phyloP scores from a whole-genome alignment of 1,140 invertebrate species.

The Rhopalosiphum padi region DNA sequence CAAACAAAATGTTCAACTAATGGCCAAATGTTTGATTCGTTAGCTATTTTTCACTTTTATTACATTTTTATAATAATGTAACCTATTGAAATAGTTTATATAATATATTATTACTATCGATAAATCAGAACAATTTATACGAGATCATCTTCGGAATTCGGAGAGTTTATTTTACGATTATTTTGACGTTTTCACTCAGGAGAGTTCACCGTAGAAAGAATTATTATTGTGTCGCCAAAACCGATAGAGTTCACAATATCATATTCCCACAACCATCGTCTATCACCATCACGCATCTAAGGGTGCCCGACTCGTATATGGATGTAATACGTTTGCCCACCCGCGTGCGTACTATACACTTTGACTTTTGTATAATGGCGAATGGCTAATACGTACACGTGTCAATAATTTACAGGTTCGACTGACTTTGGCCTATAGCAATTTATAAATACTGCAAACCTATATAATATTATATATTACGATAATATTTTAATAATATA shows the following conservation, averaged over 20 bases:
- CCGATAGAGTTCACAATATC: not conserved
- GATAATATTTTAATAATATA: constrained; percentile 9
- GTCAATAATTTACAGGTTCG: constrained; percentile 8
- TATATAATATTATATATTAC: not conserved
- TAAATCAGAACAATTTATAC: not conserved
- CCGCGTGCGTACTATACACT: not conserved
- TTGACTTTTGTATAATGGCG: not conserved
- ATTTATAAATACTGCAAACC: constrained; percentile 4
- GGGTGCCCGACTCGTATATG: not conserved
- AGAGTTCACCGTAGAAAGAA: not conserved
- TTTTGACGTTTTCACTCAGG: not conserved
- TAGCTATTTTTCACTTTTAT: not conserved
- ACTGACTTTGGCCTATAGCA: not conserved
- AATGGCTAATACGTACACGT: not conserved
- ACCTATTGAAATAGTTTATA: not conserved
- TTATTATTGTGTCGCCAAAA: not conserved
- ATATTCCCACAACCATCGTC: not conserved
- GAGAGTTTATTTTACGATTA: constrained; percentile 1
- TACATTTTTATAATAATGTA: not conserved
- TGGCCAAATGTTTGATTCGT: not conserved
- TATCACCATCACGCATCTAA: not conserved
- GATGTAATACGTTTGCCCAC: not conserved
- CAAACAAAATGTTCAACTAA: not conserved
- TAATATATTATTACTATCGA: not conserved
- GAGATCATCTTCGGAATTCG: not conserved